phyloP scores from a whole-genome alignment of 2,113 vertebrate genomes.

The Castor canadensis region DNA sequence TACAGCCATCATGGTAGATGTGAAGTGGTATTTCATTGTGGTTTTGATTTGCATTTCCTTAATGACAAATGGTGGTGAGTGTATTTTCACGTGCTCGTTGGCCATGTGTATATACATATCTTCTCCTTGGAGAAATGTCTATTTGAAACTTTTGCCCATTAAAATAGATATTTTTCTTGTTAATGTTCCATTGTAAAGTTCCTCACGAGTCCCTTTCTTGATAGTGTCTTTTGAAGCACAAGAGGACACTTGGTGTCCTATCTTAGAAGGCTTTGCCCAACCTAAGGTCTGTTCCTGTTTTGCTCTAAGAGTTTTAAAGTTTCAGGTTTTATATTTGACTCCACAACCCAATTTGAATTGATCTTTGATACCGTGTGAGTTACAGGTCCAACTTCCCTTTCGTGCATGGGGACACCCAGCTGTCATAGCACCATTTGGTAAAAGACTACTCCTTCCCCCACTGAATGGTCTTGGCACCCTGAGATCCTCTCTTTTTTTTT shows the following conservation, averaged over 20 bases:
- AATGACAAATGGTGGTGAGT: neutral
- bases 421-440: neutral
- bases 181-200: neutral
- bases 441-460: neutral
- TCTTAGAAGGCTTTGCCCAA: neutral
- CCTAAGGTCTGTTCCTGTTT: neutral
- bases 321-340: conserved; percentile 27
- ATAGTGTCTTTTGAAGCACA: neutral
- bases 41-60: neutral
- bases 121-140: neutral
- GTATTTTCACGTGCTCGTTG: neutral
- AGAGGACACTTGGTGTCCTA: neutral
- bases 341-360: neutral
- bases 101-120: neutral
- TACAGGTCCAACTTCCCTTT: neutral
- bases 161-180: neutral
- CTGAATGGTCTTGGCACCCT: neutral
- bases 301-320: neutral
- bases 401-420: neutral
- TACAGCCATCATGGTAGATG: no score
- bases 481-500: no score
- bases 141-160: neutral
- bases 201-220: neutral
- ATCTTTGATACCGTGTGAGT: neutral
- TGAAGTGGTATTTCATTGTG: neutral